Evolutionary conservation across 2,888 invertebrate species (phyloP).

Genomic region (Geophilus truncorum): DNA sequence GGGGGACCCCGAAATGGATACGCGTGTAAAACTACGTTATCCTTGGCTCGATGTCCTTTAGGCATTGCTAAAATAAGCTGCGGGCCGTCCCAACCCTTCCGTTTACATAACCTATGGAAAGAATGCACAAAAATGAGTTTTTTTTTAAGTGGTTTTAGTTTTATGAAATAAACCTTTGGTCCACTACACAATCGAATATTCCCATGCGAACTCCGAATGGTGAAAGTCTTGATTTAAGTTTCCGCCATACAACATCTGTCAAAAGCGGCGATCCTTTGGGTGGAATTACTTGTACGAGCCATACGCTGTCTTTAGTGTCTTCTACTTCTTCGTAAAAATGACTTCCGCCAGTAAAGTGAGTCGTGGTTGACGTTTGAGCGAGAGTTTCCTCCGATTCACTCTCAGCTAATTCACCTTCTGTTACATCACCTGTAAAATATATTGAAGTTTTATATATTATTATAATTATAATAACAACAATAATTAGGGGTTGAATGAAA

Average conservation of each 20-base stretch:
- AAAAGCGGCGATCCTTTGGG: conserved; percentile 43
- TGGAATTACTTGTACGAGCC: conserved; percentile 53
- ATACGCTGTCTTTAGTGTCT: conserved; percentile 55
- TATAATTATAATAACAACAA: too few species aligned
- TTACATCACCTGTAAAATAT: conserved; percentile 46
- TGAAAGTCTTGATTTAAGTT: conserved; percentile 48
- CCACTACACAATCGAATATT: conserved; percentile 52
- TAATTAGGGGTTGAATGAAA: too few species aligned
- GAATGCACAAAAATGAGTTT: too few species aligned
- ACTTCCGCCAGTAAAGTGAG: conserved; percentile 48
- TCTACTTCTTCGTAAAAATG: conserved; percentile 53
- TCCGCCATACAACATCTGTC: conserved; percentile 49
- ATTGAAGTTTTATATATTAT: too few species aligned
- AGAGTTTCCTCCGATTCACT: conserved; percentile 39
- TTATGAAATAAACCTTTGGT: too few species aligned
- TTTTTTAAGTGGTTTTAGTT: too few species aligned
- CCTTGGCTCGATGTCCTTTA: conserved; percentile 50
- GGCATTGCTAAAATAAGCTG: conserved; percentile 52
- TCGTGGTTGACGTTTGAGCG: conserved; percentile 39
- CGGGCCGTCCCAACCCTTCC: conserved; percentile 51
- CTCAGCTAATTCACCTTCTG: conserved; percentile 45
- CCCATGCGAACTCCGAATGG: conserved; percentile 53
- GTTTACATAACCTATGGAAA: conserved; percentile 52
- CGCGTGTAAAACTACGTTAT: conserved; percentile 49
- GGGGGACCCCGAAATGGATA: conserved; percentile 44